Base-by-base conservation (phyloP, 2,888 invertebrate species). In the Macaria notata region DNA sequence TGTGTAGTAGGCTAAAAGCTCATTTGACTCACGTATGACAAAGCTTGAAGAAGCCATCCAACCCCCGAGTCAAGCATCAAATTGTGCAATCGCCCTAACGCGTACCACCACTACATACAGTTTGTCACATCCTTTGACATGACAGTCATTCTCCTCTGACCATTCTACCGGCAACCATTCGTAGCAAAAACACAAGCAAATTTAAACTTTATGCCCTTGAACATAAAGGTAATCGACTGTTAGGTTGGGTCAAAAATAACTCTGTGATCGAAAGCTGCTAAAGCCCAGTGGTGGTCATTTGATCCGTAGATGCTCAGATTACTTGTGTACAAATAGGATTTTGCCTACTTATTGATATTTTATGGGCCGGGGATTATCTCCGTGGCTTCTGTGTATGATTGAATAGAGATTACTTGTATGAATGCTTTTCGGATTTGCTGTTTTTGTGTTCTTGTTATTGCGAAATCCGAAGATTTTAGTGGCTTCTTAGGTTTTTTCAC, bases 241-340 rank as follows among this genome's bases (percentile, higher is more conserved):
- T 31, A 33, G 49, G 45, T 41, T 51, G 39, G 8, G 44, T 46
- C 8, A 19, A 19, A 50, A 29, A 56, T 46, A 6, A 31, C 1
- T 36, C 56, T 46, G 59, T 58, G 3, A 19, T 47, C 9, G 50
- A 48, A 51, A 59, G 60, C 60, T 63, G 55, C 55, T 55, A 66
- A 66, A 64, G 65, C 64, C 54, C 59, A 58, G 63, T 69, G 77
- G 71, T 75, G 78, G 81, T 76, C 78, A 84, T 81, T 76, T 70
- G 78, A 84, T 73, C 70, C 75, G 57, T 63, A 62, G 66, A 64
- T 63, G 61, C 69, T 76, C 75, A 56, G 68, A 72, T 81, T 79
- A 73, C 75, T 66, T 74, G 75, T 80, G 65, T 75, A 77, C 73
- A 82, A 82, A 81, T 78, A 79, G 71, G 74, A 76, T 76, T 71